phyloP scores from a whole-genome alignment of 2,797 vertebrate species.

The Pogoniulus pusillus region DNA sequence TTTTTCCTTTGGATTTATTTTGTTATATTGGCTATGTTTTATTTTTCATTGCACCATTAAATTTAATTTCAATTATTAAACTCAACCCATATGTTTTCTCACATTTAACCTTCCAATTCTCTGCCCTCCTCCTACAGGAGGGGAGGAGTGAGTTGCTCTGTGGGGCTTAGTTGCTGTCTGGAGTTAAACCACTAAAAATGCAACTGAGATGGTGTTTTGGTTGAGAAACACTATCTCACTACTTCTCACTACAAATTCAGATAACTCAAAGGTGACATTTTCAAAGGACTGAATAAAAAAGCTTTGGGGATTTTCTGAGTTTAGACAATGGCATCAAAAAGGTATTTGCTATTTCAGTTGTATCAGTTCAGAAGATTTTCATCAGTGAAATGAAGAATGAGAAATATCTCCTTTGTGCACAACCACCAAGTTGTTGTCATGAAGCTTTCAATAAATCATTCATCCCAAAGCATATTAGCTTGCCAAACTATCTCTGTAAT shows the following conservation, averaged over 20 bases:
- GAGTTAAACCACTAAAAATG: not conserved
- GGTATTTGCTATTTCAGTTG: not conserved
- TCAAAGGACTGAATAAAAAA: constrained; percentile 2
- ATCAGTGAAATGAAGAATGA: not conserved
- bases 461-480: not conserved
- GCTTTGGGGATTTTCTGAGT: not conserved
- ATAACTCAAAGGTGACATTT: not conserved
- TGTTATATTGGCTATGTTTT: not conserved
- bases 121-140: fast-evolving
- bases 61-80: not conserved
- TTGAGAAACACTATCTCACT: not conserved
- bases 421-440: not conserved
- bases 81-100: not conserved
- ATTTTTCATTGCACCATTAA: not conserved
- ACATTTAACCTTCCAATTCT: not conserved
- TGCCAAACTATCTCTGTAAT: not conserved
- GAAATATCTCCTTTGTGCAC: not conserved
- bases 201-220: not conserved
- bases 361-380: not conserved
- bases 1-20: not conserved
- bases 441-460: not conserved
- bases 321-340: not conserved
- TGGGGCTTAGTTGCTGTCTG: not conserved
- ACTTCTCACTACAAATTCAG: not conserved
- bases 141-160: not conserved